These are phyloP conservation scores for Cheilosia scutellata DNA, from an alignment of 2,888 invertebrate species.

Conservation along the genomic window DNA sequence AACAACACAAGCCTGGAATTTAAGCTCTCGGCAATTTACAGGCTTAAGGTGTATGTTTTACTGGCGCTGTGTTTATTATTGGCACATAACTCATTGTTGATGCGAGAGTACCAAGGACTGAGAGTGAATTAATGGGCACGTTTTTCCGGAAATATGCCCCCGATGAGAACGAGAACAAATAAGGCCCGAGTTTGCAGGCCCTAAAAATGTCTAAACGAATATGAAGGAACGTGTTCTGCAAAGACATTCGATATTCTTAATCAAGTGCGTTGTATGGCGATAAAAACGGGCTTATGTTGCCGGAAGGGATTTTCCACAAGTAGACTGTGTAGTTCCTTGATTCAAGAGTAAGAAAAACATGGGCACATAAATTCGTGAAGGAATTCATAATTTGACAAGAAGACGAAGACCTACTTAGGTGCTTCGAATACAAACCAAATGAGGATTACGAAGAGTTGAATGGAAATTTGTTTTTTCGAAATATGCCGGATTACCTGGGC, in stretches of 20 bases:
- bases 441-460: too few species aligned
- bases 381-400: not conserved
- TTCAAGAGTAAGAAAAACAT: not conserved
- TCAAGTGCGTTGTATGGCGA: slow-evolving; percentile 33
- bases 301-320: slow-evolving; percentile 21
- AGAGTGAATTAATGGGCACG: slow-evolving; percentile 46
- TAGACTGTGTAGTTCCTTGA: slow-evolving; percentile 8
- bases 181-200: not conserved
- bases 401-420: not conserved
- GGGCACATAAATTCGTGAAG: not conserved
- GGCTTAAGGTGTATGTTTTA: slow-evolving; percentile 54
- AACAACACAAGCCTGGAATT: slow-evolving; percentile 10
- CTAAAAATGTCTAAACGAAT: slow-evolving; percentile 35
- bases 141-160: slow-evolving; percentile 23
- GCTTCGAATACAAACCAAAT: too few species aligned
- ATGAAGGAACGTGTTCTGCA: not conserved
- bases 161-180: not conserved
- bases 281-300: slow-evolving; percentile 33
- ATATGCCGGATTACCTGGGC: too few species aligned
- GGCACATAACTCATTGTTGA: slow-evolving; percentile 59
- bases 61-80: slow-evolving; percentile 28
- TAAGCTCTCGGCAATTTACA: slow-evolving; percentile 31
- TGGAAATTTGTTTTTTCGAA: too few species aligned
- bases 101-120: slow-evolving; percentile 31
- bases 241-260: slow-evolving; percentile 29